These are phyloP conservation scores for Pan paniscus DNA, from an alignment of 2,113 vertebrate species.

Conservation along the genomic window DNA sequence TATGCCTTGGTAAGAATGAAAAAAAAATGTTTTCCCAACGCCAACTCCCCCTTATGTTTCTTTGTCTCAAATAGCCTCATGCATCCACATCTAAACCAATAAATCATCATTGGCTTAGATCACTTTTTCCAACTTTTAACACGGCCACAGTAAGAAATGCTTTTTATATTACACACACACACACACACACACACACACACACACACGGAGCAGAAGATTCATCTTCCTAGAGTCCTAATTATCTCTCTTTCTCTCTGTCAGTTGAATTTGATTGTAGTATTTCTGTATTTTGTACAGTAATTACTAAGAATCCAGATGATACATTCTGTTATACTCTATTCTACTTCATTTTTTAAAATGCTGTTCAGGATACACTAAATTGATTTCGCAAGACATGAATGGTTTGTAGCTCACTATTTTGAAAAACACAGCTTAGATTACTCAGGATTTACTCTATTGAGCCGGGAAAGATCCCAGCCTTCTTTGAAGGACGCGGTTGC, in stretches of 20 bases:
- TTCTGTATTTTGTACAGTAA: background rate
- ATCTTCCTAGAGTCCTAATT: background rate
- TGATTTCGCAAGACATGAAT: background rate
- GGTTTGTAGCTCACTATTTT: background rate
- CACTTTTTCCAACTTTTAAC: slow-evolving; percentile 1
- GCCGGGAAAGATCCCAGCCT: background rate
- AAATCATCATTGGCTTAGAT: background rate
- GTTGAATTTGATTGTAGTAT: background rate
- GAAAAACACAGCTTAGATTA: background rate
- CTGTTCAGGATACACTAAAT: background rate
- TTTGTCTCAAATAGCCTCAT: background rate
- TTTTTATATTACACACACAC: background rate
- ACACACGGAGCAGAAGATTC: background rate
- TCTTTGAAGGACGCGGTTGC: background rate
- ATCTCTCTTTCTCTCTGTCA: background rate
- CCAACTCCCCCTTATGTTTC: background rate
- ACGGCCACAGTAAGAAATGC: background rate
- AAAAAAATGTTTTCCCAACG: background rate
- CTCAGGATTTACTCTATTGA: background rate
- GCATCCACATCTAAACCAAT: background rate
- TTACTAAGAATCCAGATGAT: background rate
- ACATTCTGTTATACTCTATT: background rate
- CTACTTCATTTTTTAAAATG: background rate
- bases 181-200: no score
- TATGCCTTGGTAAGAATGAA: background rate